Conservation (phyloP, 1,140 invertebrate species). For the Eufriesea mexicana region DNA sequence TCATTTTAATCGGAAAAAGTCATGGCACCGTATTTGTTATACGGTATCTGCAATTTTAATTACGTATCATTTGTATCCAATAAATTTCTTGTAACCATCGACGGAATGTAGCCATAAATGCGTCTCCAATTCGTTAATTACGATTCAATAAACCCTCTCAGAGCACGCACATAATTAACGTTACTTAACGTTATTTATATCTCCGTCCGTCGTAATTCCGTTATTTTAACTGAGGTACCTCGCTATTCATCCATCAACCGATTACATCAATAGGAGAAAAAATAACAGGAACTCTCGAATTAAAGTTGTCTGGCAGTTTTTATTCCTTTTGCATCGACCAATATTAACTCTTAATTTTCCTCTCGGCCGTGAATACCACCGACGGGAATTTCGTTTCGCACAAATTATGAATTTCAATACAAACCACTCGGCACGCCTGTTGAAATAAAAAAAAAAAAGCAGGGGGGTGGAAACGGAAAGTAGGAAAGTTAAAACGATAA, state of each 20-base stretch:
- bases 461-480: too few species aligned
- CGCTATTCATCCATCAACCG: neutral
- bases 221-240: too few species aligned
- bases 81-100: too few species aligned
- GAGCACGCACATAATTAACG: neutral
- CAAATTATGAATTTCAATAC: slow-evolving; percentile 23
- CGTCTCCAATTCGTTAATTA: neutral
- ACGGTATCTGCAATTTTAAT: too few species aligned
- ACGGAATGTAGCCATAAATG: too few species aligned
- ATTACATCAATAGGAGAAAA: neutral
- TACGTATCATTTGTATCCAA: too few species aligned
- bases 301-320: neutral
- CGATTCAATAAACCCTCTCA: neutral
- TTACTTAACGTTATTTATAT: neutral
- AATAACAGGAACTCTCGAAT: neutral
- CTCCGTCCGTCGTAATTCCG: too few species aligned
- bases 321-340: neutral
- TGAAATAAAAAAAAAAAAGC: neutral
- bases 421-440: neutral
- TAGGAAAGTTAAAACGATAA: slow-evolving; percentile 16
- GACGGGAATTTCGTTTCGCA: neutral
- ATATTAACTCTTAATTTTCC: slow-evolving; percentile 5
- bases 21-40: too few species aligned
- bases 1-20: too few species aligned
- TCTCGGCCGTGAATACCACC: too few species aligned